Evolutionary conservation across 2,888 invertebrate species (phyloP), one percentile per base, ranked within the genome.

Genomic region (Drosophila basisetae): DNA sequence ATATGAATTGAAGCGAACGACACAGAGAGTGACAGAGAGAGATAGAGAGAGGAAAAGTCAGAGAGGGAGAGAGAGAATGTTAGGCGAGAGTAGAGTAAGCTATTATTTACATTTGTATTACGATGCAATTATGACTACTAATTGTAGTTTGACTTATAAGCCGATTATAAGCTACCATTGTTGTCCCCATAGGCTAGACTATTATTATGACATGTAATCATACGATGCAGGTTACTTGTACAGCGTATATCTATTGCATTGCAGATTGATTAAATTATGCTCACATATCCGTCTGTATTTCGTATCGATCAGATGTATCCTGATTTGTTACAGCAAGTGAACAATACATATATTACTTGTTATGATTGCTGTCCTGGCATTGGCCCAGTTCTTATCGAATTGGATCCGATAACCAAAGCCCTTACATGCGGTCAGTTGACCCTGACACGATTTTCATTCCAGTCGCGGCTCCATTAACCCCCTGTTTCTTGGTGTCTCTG

Each of bases 371-470:
- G 60, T 22, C 22, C 58, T 80, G 88, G 64, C 86, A 83, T 89
- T 83, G 83, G 84, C 83, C 83, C 89, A 86, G 76, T 84, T 84
- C 50, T 62, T 52, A 33, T 11, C 62, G 58, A 52, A 54, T 66
- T 61, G 43, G 30, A 63, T 65, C 50, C 52, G 53, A 61, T 41
- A 55, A 1, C 37, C 50, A 35, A 70, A 52, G 33, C 58, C 70
- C 56, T 68, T 56, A 52, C 61, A 60, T 59, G 58, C 62, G 73
- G 68, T 33, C 63, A 69, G 37, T 52, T 62, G 84, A 55, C 84
- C 84, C 60, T 84, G 89, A 84, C 84, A 84, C 61, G 69, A 84
- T 80, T 82, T n/a, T 37, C 41, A 13, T 33, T 47, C 22, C 16
- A 22, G 47, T 47, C 43, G 62, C 53, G 31, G 49, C 50, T 64